Evolutionary conservation across 2,113 vertebrate genomes (phyloP).

Genomic region (Ailuropoda melanoleuca): DNA sequence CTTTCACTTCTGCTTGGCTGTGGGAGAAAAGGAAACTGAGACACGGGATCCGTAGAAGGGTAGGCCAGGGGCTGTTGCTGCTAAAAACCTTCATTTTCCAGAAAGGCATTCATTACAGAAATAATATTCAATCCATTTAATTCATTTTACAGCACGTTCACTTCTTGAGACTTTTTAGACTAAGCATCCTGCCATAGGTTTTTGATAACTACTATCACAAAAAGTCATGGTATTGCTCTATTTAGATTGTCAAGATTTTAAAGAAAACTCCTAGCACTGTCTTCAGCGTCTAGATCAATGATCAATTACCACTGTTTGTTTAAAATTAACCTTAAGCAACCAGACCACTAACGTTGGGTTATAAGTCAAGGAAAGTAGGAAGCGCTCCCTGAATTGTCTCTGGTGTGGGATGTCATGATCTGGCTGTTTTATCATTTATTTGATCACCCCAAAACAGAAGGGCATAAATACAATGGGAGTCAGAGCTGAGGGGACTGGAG

Average conservation of each 20-base stretch:
- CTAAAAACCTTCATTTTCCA: constrained; percentile 7
- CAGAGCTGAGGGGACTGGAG: background rate
- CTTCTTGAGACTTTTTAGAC: constrained; percentile 15
- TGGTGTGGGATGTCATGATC: background rate
- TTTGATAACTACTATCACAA: constrained; percentile 14
- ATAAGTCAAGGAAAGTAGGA: background rate
- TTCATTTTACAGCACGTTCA: constrained; percentile 17
- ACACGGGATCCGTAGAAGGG: too few relatives aligned
- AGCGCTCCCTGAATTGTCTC: background rate
- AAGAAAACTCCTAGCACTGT: background rate
- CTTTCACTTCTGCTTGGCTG: background rate
- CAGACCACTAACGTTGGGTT: background rate
- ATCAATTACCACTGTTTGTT: background rate
- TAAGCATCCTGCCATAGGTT: background rate
- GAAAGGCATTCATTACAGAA: background rate
- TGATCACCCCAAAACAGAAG: background rate
- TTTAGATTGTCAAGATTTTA: background rate
- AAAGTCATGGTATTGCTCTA: background rate
- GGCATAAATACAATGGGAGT: rapidly evolving
- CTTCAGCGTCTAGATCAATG: background rate
- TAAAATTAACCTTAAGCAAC: background rate
- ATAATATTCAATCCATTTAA: background rate
- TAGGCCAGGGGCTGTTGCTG: background rate
- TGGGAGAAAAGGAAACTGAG: background rate
- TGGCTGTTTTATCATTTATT: background rate